Evolutionary conservation across 2,888 invertebrate genomes (phyloP).

Genomic region (Aethes cnicana): DNA sequence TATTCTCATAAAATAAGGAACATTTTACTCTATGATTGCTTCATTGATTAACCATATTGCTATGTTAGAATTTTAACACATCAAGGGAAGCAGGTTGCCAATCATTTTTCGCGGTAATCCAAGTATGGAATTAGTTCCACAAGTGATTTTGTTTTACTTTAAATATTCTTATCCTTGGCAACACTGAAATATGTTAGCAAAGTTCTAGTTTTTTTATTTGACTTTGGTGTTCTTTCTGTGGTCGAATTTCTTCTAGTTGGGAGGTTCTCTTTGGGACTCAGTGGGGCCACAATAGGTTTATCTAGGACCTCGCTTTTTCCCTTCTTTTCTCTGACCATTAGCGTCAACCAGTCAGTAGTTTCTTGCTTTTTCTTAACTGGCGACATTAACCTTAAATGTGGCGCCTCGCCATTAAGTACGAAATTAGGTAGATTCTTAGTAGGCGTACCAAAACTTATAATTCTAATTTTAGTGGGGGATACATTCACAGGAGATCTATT

Average conservation of each 20-base stretch:
- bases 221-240: conserved; percentile 54
- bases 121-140: too few species aligned
- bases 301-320: conserved; percentile 37
- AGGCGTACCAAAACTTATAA: conserved; percentile 75
- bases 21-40: too few species aligned
- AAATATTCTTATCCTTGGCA: too few species aligned
- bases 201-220: conserved; percentile 50
- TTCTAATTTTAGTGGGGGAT: conserved; percentile 48
- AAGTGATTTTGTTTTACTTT: too few species aligned
- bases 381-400: conserved; percentile 87
- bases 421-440: conserved; percentile 89
- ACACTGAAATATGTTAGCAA: conserved; percentile 66
- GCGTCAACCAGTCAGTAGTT: conserved; percentile 87
- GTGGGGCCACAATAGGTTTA: conserved; percentile 36
- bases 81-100: too few species aligned
- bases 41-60: too few species aligned
- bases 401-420: conserved; percentile 89
- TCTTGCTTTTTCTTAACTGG: conserved; percentile 85
- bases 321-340: conserved; percentile 48
- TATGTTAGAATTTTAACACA: too few species aligned
- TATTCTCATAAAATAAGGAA: too few species aligned
- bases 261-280: conserved; percentile 54
- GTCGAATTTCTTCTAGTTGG: conserved; percentile 52
- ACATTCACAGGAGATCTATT: conserved; percentile 46
- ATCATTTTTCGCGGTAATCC: too few species aligned